These are phyloP conservation scores for Panthera leo DNA, from an alignment of 2,113 vertebrate genomes.

Conservation along the genomic window DNA sequence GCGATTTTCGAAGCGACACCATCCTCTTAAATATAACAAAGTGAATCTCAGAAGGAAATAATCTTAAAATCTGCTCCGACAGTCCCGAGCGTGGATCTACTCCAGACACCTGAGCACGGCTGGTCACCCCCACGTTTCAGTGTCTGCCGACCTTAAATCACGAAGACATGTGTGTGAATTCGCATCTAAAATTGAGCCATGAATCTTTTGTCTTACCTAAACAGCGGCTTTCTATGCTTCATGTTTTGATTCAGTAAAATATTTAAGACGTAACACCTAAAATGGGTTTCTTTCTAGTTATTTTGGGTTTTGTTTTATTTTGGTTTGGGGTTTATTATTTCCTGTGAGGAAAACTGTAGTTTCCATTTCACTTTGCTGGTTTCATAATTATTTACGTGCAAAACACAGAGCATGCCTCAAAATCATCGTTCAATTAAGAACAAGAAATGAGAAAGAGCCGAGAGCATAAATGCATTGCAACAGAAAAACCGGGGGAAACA, in stretches of 20 bases:
- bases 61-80: no score
- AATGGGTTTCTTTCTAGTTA: neutral
- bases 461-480: fast-evolving
- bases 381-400: neutral
- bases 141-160: neutral
- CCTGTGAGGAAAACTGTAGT: neutral
- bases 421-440: neutral
- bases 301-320: neutral
- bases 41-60: neutral
- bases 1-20: neutral
- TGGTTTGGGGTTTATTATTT: neutral
- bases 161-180: fast-evolving
- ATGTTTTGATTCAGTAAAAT: neutral
- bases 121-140: fast-evolving
- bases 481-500: neutral
- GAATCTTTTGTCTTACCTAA: neutral
- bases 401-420: neutral
- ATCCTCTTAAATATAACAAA: neutral
- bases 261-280: neutral
- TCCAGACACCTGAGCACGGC: neutral
- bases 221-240: neutral
- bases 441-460: neutral
- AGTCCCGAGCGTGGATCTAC: fast-evolving
- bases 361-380: neutral
- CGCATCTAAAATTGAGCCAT: no score